Evolutionary conservation across 2,113 vertebrate genomes (phyloP).

Genomic region (Tinamus guttatus): DNA sequence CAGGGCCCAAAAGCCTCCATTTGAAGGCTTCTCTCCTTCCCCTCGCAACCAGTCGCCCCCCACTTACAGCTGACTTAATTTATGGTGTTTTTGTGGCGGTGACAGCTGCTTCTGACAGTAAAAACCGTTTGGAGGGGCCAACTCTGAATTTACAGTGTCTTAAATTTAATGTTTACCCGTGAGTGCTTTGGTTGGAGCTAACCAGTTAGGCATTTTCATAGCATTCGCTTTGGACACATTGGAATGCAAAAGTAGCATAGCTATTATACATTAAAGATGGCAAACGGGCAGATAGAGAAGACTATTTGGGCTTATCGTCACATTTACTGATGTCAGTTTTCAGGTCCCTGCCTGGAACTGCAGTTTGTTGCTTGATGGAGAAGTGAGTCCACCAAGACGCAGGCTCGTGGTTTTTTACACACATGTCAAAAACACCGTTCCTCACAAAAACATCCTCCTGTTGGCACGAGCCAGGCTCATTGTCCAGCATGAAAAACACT

Average conservation of each 20-base stretch:
- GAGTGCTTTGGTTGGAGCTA: neutral
- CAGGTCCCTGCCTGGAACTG: accelerated
- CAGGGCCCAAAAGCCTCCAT: accelerated
- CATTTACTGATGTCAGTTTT: neutral
- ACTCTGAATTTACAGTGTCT: neutral
- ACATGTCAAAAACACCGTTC: neutral
- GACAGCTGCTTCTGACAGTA: neutral
- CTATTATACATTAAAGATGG: neutral
- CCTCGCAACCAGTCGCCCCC: neutral
- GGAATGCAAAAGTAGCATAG: neutral
- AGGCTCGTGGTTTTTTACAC: neutral
- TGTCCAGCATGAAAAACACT: neutral
- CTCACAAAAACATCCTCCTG: neutral
- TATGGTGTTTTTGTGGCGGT: neutral
- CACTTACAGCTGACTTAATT: neutral
- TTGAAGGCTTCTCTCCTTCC: neutral
- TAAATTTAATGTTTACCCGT: neutral
- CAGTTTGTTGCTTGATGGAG: accelerated
- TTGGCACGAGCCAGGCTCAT: neutral
- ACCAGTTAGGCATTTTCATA: neutral
- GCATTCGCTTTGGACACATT: neutral
- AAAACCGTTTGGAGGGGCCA: neutral
- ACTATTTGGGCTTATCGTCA: neutral
- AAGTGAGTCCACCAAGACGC: neutral
- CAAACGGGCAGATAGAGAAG: neutral